Evolutionary conservation across 2,888 invertebrate genomes (phyloP).

Genomic region (Scaptomyza parva): DNA sequence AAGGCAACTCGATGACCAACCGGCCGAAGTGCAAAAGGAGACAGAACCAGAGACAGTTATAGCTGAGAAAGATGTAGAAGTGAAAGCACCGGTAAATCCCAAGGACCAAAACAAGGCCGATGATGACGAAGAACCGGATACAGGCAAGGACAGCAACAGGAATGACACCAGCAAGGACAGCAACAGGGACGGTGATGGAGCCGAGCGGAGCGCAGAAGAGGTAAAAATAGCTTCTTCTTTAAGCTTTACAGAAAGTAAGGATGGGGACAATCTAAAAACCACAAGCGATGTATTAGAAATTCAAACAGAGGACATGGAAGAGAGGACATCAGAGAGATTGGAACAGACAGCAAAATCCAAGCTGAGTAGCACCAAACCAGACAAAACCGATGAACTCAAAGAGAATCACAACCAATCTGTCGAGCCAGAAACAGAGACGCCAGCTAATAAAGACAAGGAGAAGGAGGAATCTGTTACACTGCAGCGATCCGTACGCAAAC

Average conservation of each 20-base stretch:
- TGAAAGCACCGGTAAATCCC: background rate
- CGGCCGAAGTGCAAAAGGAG: slow-evolving; percentile 9
- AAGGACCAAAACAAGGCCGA: slow-evolving; percentile 24
- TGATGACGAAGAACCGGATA: slow-evolving; percentile 11
- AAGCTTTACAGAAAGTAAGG: slow-evolving; percentile 68
- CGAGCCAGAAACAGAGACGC: slow-evolving; percentile 19
- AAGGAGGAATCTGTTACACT: slow-evolving; percentile 60
- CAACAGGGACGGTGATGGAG: slow-evolving; percentile 16
- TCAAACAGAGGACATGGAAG: slow-evolving; percentile 66
- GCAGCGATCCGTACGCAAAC: slow-evolving; percentile 83
- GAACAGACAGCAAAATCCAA: slow-evolving; percentile 27
- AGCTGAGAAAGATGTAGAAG: slow-evolving; percentile 15
- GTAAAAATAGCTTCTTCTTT: slow-evolving; percentile 74
- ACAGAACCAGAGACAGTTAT: slow-evolving; percentile 20
- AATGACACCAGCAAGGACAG: slow-evolving; percentile 10
- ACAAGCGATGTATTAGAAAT: slow-evolving; percentile 79
- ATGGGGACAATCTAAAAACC: slow-evolving; percentile 74
- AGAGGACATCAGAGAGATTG: slow-evolving; percentile 40
- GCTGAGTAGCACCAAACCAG: slow-evolving; percentile 16
- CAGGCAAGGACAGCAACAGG: slow-evolving; percentile 17
- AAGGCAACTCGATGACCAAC: slow-evolving; percentile 20
- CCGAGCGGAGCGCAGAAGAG: slow-evolving; percentile 45
- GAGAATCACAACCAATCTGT: slow-evolving; percentile 48
- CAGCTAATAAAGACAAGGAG: slow-evolving; percentile 29
- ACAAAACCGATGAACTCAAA: slow-evolving; percentile 51